phyloP scores from a whole-genome alignment of 2,113 vertebrate genomes.

The Uropsilus gracilis region DNA sequence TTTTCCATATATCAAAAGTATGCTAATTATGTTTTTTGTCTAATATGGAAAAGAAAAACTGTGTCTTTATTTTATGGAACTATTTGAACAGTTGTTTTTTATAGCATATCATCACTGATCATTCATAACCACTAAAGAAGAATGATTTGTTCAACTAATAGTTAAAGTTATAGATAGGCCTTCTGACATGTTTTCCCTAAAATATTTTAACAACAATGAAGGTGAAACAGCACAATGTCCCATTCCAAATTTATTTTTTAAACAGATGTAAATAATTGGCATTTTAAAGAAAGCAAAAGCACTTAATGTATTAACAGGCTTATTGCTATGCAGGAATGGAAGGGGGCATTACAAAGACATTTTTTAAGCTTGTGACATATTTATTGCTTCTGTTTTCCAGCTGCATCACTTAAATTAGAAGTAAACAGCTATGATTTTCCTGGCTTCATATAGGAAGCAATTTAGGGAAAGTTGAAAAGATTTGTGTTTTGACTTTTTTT shows the following conservation, averaged over 20 bases:
- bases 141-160: slow-evolving; percentile 72
- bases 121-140: slow-evolving; percentile 86
- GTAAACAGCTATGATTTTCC: slow-evolving; percentile 84
- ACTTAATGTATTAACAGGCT: slow-evolving; percentile 85
- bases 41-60: slow-evolving; percentile 78
- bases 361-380: slow-evolving; percentile 86
- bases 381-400: slow-evolving; percentile 87
- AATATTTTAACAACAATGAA: slow-evolving; percentile 79
- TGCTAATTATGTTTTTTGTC: slow-evolving; percentile 78
- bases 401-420: slow-evolving; percentile 84
- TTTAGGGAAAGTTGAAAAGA: slow-evolving; percentile 82
- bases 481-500: slow-evolving; percentile 79
- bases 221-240: slow-evolving; percentile 87
- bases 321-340: slow-evolving; percentile 89
- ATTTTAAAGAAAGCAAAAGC: slow-evolving; percentile 84
- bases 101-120: slow-evolving; percentile 79
- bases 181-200: slow-evolving; percentile 62
- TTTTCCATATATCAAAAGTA: slow-evolving; percentile 71
- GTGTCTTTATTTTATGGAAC: slow-evolving; percentile 77
- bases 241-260: slow-evolving; percentile 84
- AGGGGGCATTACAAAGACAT: slow-evolving; percentile 86
- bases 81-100: slow-evolving; percentile 72
- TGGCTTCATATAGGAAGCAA: slow-evolving; percentile 85
- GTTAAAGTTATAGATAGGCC: slow-evolving; percentile 78
- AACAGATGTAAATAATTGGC: slow-evolving; percentile 88